phyloP scores from a whole-genome alignment of 1,140 invertebrate genomes.

The Formica exsecta region DNA sequence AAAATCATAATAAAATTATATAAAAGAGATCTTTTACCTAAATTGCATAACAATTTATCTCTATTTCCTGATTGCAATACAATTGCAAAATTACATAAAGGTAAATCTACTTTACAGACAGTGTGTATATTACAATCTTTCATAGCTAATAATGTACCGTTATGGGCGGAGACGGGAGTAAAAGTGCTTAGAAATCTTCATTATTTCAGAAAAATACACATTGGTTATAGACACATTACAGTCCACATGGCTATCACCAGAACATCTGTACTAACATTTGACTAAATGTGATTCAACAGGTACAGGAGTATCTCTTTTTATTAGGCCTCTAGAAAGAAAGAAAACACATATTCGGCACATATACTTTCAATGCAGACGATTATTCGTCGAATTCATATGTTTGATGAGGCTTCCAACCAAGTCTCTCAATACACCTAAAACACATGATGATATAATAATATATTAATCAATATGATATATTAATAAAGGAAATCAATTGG shows the following conservation, averaged over 20 bases:
- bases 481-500: not conserved
- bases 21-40: constrained; percentile 10
- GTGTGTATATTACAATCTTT: constrained; percentile 43
- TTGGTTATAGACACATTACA: constrained; percentile 23
- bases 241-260: constrained; percentile 15
- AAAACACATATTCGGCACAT: not conserved
- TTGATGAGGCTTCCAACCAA: constrained; percentile 80
- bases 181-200: constrained; percentile 65
- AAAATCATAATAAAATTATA: constrained; percentile 5
- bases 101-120: constrained; percentile 41
- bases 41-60: not conserved
- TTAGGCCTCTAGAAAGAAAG: constrained; percentile 52
- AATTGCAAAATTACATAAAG: constrained; percentile 28
- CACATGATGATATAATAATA: not conserved
- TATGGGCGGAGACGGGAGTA: constrained; percentile 70
- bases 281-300: constrained; percentile 49
- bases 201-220: constrained; percentile 53
- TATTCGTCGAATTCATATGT: constrained; percentile 82
- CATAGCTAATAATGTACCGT: constrained; percentile 32
- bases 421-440: constrained; percentile 78
- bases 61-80: not conserved
- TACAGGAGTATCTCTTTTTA: constrained; percentile 32
- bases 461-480: too few species aligned
- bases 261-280: constrained; percentile 28
- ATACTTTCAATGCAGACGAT: constrained; percentile 57